Base-by-base conservation (phyloP, 2,113 vertebrate species). In the Pseudopipra pipra region DNA sequence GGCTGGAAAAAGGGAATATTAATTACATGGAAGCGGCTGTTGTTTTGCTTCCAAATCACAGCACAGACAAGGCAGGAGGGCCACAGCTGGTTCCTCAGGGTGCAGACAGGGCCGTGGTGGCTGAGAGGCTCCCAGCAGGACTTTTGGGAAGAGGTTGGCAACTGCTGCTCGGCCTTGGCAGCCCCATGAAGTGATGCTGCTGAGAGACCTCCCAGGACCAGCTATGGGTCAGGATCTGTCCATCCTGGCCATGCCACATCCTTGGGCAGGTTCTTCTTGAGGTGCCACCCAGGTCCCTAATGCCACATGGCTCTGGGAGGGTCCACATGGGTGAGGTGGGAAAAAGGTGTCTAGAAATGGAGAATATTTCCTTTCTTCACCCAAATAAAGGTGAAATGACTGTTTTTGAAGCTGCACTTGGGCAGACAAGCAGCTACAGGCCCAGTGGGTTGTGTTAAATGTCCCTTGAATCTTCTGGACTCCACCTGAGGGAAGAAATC, bases 161-260 rank as follows among this genome's bases (percentile, higher is more conserved):
- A 9, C 54, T 88, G 16, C 47, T 65, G 33, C 68, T 55, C 2
- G 6, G 9, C 5, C 0, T 23, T 3, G 3, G 51, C 46, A 62
- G 41, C 58, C 28, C 13, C 0, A 2, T 44, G 47, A 27, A 61
- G 9, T 10, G 52, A 15, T 16, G 44, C n/a, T 51, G 62, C 31
- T 66, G 78, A 25, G 73, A 43, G 19, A 19, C 8, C 11, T 11
- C 2, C 0, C 56, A 20, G 46, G 37, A 41, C 5, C 33, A 12
- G 41, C 5, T 0, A n/a, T n/a, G 1, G 46, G 30, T 41, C 39
- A 41, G 6, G 35, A 7, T 61, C 71, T 51, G 33, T 24, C 76
- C 2, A 0, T 47, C 20, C 44, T 43, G 87, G 30, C 30, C 6
- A 0, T 27, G 33, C 49, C 54, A 2, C 2, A 2, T 16, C 73